Base-by-base conservation (phyloP, 2,797 vertebrate species). In the Ispidina lecontei region DNA sequence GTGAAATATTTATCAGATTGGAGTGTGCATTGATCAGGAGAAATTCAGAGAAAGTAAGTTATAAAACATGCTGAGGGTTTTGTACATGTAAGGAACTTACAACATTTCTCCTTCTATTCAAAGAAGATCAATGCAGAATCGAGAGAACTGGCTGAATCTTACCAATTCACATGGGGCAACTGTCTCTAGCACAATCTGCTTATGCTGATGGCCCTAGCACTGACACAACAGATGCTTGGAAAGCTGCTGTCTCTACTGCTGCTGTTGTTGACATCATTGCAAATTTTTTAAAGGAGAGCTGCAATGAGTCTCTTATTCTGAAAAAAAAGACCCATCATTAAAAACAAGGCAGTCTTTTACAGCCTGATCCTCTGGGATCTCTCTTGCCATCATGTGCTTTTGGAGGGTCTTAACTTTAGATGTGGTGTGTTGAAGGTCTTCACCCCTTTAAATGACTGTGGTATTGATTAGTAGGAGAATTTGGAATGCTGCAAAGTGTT, bases 141-240 rank as follows among this genome's bases (percentile, higher is more conserved):
- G 85, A 54, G 68, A 87, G 71, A 67, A 56, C 64, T 93, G 78
- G 25, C 81, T 77, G 54, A 74, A 25, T 69, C 51, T 89, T 71
- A 69, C 31, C n/a, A 68, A 70, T 89, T 87, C 84, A 77, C 69
- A 31, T 52, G 84, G 75, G 90, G 87, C 54, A 75, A 35, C 39
- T 60, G 69, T 89, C 72, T 91, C 64, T 31, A 72, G 55, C 81
- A 83, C 78, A 93, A 46, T 96, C 91, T 95, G 78, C 94, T 94
- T 89, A 77, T 78, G 71, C 76, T 94, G 90, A 91, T 95, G 84
- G 81, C 78, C 81, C 72, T 43, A 80, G 59, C 31, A 31, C 39
- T 80, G 58, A 49, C 43, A 20, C 33, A 6, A 80, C 91, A 91
- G 93, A 83, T 96, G 93, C 91, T 93, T 78, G 75, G 86, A 85